Conservation (phyloP, 2,113 vertebrate species). For the Osmerus eperlanus region DNA sequence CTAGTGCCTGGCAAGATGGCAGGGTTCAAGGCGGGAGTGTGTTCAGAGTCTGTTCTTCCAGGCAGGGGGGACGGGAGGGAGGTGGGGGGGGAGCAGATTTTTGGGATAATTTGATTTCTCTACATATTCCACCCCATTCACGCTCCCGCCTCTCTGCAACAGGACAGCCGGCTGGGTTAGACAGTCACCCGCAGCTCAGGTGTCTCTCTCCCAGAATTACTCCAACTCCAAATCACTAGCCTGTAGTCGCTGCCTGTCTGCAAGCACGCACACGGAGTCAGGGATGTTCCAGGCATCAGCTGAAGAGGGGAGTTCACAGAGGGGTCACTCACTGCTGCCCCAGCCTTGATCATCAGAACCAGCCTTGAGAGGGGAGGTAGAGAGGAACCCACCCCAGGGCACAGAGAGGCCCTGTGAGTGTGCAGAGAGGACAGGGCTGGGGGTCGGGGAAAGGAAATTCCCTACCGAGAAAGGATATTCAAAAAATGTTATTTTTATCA, state of each 20-base stretch:
- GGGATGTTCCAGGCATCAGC: slow-evolving; percentile 49
- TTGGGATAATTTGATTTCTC: slow-evolving; percentile 59
- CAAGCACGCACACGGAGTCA: slow-evolving; percentile 58
- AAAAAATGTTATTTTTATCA: too few relatives aligned
- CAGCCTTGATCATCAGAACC: slow-evolving; percentile 64
- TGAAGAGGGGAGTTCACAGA: slow-evolving; percentile 63
- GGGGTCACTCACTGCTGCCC: slow-evolving; percentile 75
- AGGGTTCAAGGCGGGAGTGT: slow-evolving; percentile 68
- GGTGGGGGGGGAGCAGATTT: slow-evolving; percentile 34
- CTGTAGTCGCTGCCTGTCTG: slow-evolving; percentile 67
- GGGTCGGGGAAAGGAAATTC: slow-evolving; percentile 10
- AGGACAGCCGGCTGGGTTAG: slow-evolving; percentile 62
- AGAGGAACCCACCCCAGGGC: slow-evolving; percentile 62
- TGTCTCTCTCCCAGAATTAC: slow-evolving; percentile 60
- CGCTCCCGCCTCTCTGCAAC: slow-evolving; percentile 54
- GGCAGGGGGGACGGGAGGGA: slow-evolving; percentile 55
- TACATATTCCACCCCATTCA: slow-evolving; percentile 69
- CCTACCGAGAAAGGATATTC: too few relatives aligned
- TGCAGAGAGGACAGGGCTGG: not conserved
- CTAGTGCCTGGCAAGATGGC: slow-evolving; percentile 66
- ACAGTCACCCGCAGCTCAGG: slow-evolving; percentile 43
- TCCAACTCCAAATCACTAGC: slow-evolving; percentile 76
- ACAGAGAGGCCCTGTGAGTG: slow-evolving; percentile 33
- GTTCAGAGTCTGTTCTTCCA: slow-evolving; percentile 70
- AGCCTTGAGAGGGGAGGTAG: slow-evolving; percentile 74